phyloP scores from a whole-genome alignment of 1,140 invertebrate genomes.

The Muscidifurax raptorellus region DNA sequence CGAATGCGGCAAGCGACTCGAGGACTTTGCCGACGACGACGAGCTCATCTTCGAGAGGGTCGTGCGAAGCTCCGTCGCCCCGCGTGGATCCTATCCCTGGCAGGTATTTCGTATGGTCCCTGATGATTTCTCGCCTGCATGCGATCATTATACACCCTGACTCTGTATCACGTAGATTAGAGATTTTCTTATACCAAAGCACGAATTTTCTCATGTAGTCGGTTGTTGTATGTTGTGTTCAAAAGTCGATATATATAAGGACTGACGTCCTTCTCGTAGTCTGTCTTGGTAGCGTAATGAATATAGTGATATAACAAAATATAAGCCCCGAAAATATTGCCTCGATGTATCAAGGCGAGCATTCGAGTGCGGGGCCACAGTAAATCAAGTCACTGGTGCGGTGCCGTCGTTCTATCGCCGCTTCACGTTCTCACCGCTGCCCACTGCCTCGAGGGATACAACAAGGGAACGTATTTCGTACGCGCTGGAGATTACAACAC shows the following conservation, averaged over 20 bases:
- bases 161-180: neutral
- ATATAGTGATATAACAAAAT: too few relatives aligned
- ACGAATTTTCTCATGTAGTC: neutral
- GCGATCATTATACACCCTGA: neutral
- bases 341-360: constrained; percentile 78
- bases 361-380: constrained; percentile 79
- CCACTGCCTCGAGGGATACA: constrained; percentile 84
- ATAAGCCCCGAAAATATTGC: too few relatives aligned
- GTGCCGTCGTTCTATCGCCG: constrained; percentile 83
- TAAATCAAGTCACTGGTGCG: constrained; percentile 84
- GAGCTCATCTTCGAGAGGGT: constrained; percentile 75
- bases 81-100: constrained; percentile 85
- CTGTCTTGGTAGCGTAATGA: neutral
- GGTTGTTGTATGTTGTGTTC: too few relatives aligned
- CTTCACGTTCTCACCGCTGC: constrained; percentile 86
- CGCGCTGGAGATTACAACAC: constrained; percentile 84
- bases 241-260: too few relatives aligned
- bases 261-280: neutral
- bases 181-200: neutral
- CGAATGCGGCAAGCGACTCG: constrained; percentile 74
- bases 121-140: neutral
- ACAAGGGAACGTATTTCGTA: constrained; percentile 81
- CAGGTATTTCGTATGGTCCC: constrained; percentile 75
- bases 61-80: constrained; percentile 76
- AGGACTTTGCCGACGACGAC: constrained; percentile 71